Base-by-base conservation (phyloP, 2,888 invertebrate species). In the Drosophila dives region DNA sequence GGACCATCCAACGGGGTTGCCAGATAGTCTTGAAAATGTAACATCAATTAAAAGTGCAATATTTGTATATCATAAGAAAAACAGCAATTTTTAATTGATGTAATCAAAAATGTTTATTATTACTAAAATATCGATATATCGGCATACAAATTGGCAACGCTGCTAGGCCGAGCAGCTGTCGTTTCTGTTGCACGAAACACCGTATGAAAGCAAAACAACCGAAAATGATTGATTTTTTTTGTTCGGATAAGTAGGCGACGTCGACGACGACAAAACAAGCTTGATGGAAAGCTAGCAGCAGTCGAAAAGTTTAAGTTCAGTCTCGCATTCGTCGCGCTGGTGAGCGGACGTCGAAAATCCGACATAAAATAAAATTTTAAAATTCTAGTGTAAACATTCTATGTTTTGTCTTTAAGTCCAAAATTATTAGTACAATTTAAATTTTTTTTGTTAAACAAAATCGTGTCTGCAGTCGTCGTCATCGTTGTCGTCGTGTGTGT, bases 151-250 rank as follows among this genome's bases (percentile, higher is more conserved):
- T 26, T 26, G 84, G 87, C 89, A 87, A 68, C 89, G 60, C 72
- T 82, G 68, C 48, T 72, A 70, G 83, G 80, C 64, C 65, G 65
- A 60, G 66, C 64, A 83, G 86, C 88, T 88, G 85, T 69, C 61
- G 64, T 49, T 45, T 26, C 54, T 66, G 58, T 71, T 73, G 75
- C 83, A 83, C 83, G 86, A 85, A 83, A 80, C 60, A 80, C 71
- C 69, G 79, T 77, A 83, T 63, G 73, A 84, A 83, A 84, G 86
- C 77, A 88, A 88, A 88, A 86, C 81, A 86, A 71, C 65, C 64
- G 69, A 89, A 84, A 84, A 91, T 86, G 91, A 91, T 91, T 91
- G 91, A 91, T 91, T 91, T 91, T 91, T 45, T 91, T 91, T 87
- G 72, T 54, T 84, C 85, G 78, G 86, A 88, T 86, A 84, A 83